Conservation (phyloP, 1,140 invertebrate species). For the Hypsibius dujardini region DNA sequence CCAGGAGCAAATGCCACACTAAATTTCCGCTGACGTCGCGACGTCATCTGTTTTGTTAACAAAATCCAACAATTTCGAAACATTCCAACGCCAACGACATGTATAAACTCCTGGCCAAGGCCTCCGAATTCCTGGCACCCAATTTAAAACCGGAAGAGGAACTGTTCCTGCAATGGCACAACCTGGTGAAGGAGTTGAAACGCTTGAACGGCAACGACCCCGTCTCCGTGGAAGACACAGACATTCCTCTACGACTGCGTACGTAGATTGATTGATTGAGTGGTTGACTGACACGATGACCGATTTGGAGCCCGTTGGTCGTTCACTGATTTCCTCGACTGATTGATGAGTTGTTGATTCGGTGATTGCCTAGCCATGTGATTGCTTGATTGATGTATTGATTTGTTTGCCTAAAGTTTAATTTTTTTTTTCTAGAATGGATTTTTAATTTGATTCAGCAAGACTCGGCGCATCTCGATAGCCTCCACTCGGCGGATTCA, state of each 20-base stretch:
- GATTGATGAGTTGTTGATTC: too few relatives aligned
- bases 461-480: neutral
- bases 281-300: too few relatives aligned
- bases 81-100: too few relatives aligned
- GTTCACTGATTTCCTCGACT: too few relatives aligned
- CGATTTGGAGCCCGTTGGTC: too few relatives aligned
- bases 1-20: neutral
- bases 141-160: constrained; percentile 8
- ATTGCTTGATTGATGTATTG: too few relatives aligned
- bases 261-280: too few relatives aligned
- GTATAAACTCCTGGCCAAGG: neutral
- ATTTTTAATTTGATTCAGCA: constrained; percentile 3
- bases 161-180: constrained; percentile 16
- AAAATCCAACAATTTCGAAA: too few relatives aligned
- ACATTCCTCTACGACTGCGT: neutral
- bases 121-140: constrained; percentile 5
- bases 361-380: too few relatives aligned
- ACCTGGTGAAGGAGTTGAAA: constrained; percentile 15
- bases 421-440: too few relatives aligned
- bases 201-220: neutral
- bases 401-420: too few relatives aligned
- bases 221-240: constrained; percentile 7
- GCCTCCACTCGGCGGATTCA: neutral
- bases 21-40: neutral
- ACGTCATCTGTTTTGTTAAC: neutral